These are phyloP conservation scores for Otus scops DNA, from an alignment of 2,797 vertebrate species.

Conservation along the genomic window DNA sequence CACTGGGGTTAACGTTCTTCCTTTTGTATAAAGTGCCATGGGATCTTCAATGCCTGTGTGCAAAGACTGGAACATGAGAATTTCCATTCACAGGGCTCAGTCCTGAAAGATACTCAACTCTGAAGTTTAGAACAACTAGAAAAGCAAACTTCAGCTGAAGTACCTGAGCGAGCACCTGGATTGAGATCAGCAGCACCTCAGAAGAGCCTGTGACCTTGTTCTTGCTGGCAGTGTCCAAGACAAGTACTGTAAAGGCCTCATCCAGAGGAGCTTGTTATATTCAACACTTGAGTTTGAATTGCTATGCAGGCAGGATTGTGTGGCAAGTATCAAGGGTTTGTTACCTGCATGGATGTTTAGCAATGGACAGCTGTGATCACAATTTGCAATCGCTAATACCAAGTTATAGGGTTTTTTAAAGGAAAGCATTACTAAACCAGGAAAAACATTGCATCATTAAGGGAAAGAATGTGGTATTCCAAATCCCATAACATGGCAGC, in stretches of 20 bases:
- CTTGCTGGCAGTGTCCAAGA: neutral
- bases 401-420: neutral
- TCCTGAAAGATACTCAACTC: constrained; percentile 15
- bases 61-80: constrained; percentile 14
- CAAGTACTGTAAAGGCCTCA: neutral
- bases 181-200: neutral
- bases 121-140: constrained; percentile 1
- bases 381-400: neutral
- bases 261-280: neutral
- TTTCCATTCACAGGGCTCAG: neutral
- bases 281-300: neutral
- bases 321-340: neutral
- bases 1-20: constrained; percentile 1
- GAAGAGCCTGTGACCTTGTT: neutral
- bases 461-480: neutral
- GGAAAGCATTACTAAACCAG: neutral
- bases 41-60: constrained; percentile 23
- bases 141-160: neutral
- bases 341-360: neutral
- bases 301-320: neutral
- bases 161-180: neutral
- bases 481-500: neutral
- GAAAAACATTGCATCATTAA: neutral
- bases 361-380: neutral
- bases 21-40: constrained; percentile 34